Conservation (phyloP, 2,113 vertebrate species). For the Nothocercus nigrocapillus region DNA sequence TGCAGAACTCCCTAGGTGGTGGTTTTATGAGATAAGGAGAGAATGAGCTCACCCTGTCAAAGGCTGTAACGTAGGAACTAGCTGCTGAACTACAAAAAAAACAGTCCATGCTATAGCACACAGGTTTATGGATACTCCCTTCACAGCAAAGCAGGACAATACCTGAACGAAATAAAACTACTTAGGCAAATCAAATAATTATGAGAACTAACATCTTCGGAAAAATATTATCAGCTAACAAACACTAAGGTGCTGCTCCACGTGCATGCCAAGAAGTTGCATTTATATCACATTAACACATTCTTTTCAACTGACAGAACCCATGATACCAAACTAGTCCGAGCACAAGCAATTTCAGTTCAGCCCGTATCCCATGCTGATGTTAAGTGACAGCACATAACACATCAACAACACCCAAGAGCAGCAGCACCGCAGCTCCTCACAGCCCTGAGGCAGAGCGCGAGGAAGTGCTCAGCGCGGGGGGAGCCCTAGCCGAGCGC, state of each 20-base stretch:
- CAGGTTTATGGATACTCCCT: not conserved
- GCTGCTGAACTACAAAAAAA: not conserved
- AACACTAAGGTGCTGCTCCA: not conserved
- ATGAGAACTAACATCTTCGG: not conserved
- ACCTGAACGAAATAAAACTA: not conserved
- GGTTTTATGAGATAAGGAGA: not conserved
- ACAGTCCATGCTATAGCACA: not conserved
- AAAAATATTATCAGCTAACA: not conserved
- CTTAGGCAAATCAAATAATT: not conserved
- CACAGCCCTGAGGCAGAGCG: fast-evolving
- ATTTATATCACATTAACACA: not conserved
- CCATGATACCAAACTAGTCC: not conserved
- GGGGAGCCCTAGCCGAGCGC: not conserved
- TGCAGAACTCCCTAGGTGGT: not conserved
- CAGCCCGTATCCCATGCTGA: not conserved
- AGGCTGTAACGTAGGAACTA: not conserved
- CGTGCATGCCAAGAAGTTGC: fast-evolving
- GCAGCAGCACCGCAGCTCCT: fast-evolving
- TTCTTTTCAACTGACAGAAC: not conserved
- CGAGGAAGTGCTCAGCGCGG: not conserved
- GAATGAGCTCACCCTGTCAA: fast-evolving
- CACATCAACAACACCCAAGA: fast-evolving
- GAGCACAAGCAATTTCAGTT: not conserved
- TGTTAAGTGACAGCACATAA: not conserved
- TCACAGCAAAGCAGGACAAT: not conserved